Evolutionary conservation across 2,797 vertebrate genomes (phyloP).

Genomic region (Mormyrus hasselquistii): DNA sequence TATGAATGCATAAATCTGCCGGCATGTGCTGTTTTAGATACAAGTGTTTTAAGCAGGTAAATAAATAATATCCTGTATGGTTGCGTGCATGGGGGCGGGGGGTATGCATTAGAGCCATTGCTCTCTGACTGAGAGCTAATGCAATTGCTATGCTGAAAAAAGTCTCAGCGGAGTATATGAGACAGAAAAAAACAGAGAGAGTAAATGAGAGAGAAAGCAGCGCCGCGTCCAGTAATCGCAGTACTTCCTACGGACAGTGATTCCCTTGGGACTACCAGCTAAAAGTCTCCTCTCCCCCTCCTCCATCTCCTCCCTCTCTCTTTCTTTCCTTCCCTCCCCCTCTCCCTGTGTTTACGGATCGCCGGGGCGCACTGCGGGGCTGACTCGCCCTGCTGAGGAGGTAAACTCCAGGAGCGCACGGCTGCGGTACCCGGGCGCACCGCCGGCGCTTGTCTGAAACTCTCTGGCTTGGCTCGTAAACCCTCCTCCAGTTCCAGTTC

Average conservation of each 20-base stretch:
- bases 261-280: constrained; percentile 8
- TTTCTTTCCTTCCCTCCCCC: constrained; percentile 14
- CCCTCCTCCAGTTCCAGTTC: neutral
- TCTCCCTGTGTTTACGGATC: constrained; percentile 3
- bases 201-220: constrained; percentile 7
- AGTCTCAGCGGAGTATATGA: constrained; percentile 16
- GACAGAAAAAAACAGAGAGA: constrained; percentile 40
- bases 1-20: neutral
- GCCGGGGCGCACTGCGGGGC: neutral
- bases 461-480: neutral
- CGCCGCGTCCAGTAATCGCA: constrained; percentile 2
- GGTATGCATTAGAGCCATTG: constrained; percentile 1
- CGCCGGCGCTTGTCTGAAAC: neutral
- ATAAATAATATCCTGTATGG: constrained; percentile 1
- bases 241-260: constrained; percentile 14
- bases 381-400: constrained; percentile 18
- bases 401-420: constrained; percentile 7
- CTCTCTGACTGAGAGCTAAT: constrained; percentile 16
- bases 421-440: neutral
- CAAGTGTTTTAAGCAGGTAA: constrained; percentile 7
- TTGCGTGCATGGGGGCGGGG: constrained; percentile 3
- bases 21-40: neutral
- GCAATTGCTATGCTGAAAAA: constrained; percentile 16
- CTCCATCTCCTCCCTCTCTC: constrained; percentile 7
- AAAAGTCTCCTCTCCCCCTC: constrained; percentile 16